phyloP scores from a whole-genome alignment of 64 coral and sea anemone genomes.

The Trachythela sp. region DNA sequence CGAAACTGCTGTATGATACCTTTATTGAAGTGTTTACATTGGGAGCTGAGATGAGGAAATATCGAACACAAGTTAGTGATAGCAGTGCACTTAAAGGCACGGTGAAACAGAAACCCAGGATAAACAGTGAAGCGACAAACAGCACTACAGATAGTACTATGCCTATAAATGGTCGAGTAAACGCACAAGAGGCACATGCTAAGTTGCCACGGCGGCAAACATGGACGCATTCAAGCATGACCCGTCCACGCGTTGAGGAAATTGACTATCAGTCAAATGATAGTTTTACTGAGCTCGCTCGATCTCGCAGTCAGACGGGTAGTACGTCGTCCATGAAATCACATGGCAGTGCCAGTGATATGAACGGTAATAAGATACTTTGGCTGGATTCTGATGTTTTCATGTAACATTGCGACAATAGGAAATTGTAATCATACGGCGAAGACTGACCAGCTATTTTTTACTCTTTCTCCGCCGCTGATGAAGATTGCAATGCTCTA shows the following conservation, averaged over 20 bases:
- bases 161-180: neutral
- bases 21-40: neutral
- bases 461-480: too few relatives aligned
- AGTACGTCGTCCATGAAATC: neutral
- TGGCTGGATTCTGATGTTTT: neutral
- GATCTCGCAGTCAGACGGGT: neutral
- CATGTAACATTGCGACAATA: neutral
- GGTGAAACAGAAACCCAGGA: too few relatives aligned
- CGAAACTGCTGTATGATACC: neutral
- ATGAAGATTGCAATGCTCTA: too few relatives aligned
- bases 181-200: neutral
- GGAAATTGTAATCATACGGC: too few relatives aligned
- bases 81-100: neutral
- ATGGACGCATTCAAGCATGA: neutral
- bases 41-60: neutral
- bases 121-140: neutral
- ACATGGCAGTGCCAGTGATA: neutral
- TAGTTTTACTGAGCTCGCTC: neutral
- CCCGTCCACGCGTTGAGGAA: neutral
- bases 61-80: neutral
- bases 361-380: neutral
- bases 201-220: neutral
- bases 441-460: too few relatives aligned
- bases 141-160: neutral
- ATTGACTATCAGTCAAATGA: neutral